These are phyloP conservation scores for Limnephilus marmoratus DNA, from an alignment of 2,888 invertebrate genomes.

Conservation along the genomic window DNA sequence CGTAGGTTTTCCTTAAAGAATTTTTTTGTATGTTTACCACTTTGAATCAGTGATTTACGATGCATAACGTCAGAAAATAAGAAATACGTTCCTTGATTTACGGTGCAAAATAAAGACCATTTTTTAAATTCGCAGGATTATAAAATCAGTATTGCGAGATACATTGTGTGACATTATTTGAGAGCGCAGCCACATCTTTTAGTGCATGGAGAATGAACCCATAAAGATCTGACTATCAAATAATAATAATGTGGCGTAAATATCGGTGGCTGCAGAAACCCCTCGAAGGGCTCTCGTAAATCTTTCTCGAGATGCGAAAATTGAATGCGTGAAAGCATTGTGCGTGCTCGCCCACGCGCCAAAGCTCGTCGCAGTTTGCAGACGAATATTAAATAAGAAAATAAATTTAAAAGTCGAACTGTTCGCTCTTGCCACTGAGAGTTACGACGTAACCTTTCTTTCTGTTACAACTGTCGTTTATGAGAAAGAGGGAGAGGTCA, in stretches of 20 bases:
- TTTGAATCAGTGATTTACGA: neutral
- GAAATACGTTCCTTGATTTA: neutral
- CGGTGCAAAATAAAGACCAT: neutral
- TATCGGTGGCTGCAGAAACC: neutral
- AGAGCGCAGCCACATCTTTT: conserved; percentile 9
- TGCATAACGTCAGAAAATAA: neutral
- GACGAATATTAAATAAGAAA: conserved; percentile 28
- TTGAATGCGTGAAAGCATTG: conserved; percentile 4
- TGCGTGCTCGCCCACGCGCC: conserved; percentile 11
- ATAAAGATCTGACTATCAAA: neutral
- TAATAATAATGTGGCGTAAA: neutral
- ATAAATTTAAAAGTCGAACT: neutral
- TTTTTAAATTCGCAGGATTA: conserved; percentile 14
- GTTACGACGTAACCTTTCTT: neutral
- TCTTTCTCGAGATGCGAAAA: conserved; percentile 32
- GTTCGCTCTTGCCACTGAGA: neutral
- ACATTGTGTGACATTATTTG: conserved; percentile 28
- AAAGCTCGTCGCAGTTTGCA: neutral
- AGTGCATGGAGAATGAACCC: neutral
- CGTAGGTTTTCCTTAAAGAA: neutral
- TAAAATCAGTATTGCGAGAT: neutral
- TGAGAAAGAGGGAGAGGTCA: neutral
- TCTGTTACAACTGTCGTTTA: neutral
- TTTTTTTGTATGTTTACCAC: neutral
- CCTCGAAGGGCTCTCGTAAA: conserved; percentile 21